Evolutionary conservation across 2,113 vertebrate genomes (phyloP).

Genomic region (Chamaetylas fuelleborni): DNA sequence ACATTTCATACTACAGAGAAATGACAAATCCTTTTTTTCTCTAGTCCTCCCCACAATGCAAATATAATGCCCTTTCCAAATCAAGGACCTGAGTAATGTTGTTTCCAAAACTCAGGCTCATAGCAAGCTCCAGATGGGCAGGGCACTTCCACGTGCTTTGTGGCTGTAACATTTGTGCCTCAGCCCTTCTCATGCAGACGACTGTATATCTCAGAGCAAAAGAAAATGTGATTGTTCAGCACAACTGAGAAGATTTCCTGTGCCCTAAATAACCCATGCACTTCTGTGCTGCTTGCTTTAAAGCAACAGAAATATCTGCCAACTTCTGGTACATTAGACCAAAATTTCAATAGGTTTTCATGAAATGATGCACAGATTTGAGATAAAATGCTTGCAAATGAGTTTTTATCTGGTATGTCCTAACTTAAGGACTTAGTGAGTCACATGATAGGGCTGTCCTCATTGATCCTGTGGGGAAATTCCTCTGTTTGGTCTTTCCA

Average conservation of each 20-base stretch:
- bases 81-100: background rate
- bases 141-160: background rate
- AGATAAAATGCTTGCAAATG: background rate
- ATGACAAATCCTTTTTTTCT: background rate
- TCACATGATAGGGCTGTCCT: background rate
- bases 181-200: background rate
- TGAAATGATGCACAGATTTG: background rate
- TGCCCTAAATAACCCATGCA: background rate
- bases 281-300: background rate
- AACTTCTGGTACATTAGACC: background rate
- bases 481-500: background rate
- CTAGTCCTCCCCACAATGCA: background rate
- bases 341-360: background rate
- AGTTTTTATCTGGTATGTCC: background rate
- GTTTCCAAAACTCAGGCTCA: background rate
- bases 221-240: background rate
- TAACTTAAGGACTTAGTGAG: background rate
- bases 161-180: background rate
- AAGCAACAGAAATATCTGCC: background rate
- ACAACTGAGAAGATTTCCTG: background rate
- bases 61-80: background rate
- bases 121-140: background rate
- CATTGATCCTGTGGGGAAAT: background rate
- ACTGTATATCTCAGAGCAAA: background rate
- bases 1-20: fast-evolving